Conservation (phyloP, 2,888 invertebrate genomes). For the Glyphotaelius pellucidus region DNA sequence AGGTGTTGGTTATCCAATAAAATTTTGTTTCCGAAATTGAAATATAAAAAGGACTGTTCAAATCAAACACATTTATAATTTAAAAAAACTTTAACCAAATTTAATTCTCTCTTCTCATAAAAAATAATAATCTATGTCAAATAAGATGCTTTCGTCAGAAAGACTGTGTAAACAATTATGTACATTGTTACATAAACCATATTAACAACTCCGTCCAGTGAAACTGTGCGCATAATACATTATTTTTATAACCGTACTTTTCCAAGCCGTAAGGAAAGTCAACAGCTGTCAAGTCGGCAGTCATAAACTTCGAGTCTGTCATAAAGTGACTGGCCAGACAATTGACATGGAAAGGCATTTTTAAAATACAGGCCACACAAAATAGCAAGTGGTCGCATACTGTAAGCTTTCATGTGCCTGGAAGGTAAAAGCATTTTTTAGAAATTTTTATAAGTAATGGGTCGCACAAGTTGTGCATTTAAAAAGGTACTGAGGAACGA, state of each 20-base stretch:
- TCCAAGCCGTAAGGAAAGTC: constrained; percentile 18
- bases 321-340: constrained; percentile 31
- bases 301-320: constrained; percentile 4
- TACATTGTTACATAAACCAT: background rate
- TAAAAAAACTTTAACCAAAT: too few species aligned
- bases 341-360: constrained; percentile 35
- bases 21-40: too few species aligned
- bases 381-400: background rate
- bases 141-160: background rate
- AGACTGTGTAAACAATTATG: background rate
- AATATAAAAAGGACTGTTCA: too few species aligned
- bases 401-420: background rate
- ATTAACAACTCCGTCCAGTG: background rate
- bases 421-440: background rate
- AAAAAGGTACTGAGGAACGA: too few species aligned
- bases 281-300: constrained; percentile 34
- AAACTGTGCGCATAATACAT: background rate
- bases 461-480: too few species aligned
- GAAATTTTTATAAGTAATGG: background rate
- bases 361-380: background rate
- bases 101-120: too few species aligned
- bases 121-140: too few species aligned
- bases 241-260: background rate
- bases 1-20: too few species aligned
- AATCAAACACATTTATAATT: too few species aligned